Evolutionary conservation across 2,797 vertebrate species (phyloP), one percentile per base, ranked within the genome.

Genomic region (Gymnopithys bicolor): DNA sequence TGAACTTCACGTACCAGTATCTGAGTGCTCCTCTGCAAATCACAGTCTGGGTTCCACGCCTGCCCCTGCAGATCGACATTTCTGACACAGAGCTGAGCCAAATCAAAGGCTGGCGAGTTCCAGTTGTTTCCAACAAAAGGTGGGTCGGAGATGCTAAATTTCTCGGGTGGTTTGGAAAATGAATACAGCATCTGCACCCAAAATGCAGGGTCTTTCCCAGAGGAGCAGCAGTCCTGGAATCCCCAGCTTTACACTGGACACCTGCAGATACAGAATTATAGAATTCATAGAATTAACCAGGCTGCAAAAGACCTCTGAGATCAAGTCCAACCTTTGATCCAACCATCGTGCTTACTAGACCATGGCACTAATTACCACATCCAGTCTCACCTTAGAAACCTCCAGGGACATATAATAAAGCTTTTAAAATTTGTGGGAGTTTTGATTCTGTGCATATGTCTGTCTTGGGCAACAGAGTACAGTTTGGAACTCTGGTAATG

Each of bases 41-140:
- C 92, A 99, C 98, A 0, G 98, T 99, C 48, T 99, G 99, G 99
- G 99, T 98, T 79, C 99, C 99, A 23, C 98, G 98, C 64, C 98
- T 99, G 67, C 99, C 99, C 16, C 97, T 99, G 63, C 97, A 99
- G 90, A 98, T 99, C 1, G 98, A 99, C 39, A 97, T 99, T 63
- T 99, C 99, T 0, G 99, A 99, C 97, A 98, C 99, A 0, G 99
- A 99, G 84, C 99, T 99, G 84, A 99, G 98, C 97, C 99, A 99
- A 95, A 98, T 99, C 92, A 99, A 99, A 70, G 99, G 99, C 92
- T 99, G 99, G 99, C 93, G 98, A 81, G 98, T 99, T 28, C 99
- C 98, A 10, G 85, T 98, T 7, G 83, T 95, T 41, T 96, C 98
- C 94, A 98, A 97, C 86, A 99, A 98, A 96, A 99, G 99, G 99